Evolutionary conservation across 2,797 vertebrate genomes (phyloP).

Genomic region (Eulemur rubriventer): DNA sequence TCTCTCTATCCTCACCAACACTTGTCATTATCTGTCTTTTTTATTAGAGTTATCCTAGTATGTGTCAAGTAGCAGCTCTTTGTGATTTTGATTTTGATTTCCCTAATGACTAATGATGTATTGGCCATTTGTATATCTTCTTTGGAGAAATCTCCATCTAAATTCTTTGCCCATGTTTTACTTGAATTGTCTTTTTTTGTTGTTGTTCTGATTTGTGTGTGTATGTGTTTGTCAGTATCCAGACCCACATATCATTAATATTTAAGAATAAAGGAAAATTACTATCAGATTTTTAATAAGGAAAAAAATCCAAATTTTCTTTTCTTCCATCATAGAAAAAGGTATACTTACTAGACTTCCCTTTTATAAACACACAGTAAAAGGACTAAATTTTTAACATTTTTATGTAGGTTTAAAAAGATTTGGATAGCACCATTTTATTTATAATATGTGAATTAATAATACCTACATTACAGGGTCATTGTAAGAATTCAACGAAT

Average conservation of each 20-base stretch:
- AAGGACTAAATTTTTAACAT: background rate
- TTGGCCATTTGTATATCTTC: background rate
- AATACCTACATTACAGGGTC: background rate
- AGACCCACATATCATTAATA: background rate
- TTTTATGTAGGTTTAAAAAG: background rate
- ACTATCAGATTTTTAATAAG: background rate
- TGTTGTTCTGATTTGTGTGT: background rate
- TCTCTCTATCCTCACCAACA: background rate
- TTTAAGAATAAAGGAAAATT: background rate
- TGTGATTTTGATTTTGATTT: background rate
- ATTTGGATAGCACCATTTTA: background rate
- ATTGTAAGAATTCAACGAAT: background rate
- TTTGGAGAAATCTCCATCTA: background rate
- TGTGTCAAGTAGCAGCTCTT: background rate
- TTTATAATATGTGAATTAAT: background rate
- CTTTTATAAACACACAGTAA: background rate
- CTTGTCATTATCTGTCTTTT: background rate
- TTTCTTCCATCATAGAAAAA: background rate
- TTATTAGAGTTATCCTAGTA: background rate
- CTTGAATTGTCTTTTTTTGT: background rate
- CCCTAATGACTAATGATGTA: background rate
- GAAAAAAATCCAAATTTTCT: background rate
- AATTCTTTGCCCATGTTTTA: background rate
- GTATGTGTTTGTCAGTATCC: background rate
- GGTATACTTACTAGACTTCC: background rate